Conservation (phyloP, 2,113 vertebrate species). For the Sylvicapra grimmia region DNA sequence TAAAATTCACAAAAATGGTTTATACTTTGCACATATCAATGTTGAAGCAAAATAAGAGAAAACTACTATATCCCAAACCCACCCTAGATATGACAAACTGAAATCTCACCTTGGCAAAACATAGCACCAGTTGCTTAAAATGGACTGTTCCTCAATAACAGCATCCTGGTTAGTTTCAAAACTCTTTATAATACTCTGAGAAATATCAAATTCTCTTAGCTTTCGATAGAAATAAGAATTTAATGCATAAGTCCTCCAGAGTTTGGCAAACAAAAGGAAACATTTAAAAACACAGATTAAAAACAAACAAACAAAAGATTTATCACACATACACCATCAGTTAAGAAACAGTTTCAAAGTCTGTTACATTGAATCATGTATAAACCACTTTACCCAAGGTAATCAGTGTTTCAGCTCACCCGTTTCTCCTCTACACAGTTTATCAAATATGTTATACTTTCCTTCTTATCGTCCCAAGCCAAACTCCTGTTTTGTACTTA, state of each 20-base stretch:
- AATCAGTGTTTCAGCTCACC: background rate
- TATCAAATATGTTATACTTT: background rate
- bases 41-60: background rate
- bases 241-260: constrained; percentile 16
- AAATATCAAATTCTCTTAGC: constrained; percentile 88
- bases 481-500: background rate
- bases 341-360: background rate
- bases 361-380: background rate
- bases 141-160: constrained; percentile 79
- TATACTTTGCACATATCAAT: background rate
- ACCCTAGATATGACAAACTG: background rate
- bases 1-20: background rate
- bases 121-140: constrained; percentile 88
- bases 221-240: constrained; percentile 72
- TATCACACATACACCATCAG: background rate
- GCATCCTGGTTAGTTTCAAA: constrained; percentile 77
- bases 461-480: background rate
- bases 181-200: constrained; percentile 73
- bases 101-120: constrained; percentile 90
- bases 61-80: background rate
- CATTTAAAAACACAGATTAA: background rate
- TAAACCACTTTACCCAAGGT: background rate
- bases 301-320: background rate
- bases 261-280: constrained; percentile 15
- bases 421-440: background rate